These are phyloP conservation scores for Scleropages formosus DNA, from an alignment of 2,797 vertebrate genomes.

Conservation along the genomic window DNA sequence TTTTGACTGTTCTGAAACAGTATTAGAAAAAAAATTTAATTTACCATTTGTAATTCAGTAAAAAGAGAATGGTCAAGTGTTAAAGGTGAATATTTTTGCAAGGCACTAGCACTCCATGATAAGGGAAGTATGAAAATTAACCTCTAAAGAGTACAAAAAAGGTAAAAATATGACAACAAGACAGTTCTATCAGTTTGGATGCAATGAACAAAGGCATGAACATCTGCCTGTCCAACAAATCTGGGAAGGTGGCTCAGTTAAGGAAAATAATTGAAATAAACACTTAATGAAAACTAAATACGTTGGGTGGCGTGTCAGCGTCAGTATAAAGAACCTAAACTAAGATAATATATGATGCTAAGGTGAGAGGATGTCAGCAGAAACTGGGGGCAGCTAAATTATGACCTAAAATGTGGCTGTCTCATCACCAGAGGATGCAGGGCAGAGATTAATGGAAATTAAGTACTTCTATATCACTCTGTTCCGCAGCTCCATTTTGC, in stretches of 20 bases:
- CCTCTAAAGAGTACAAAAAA: conserved; percentile 1
- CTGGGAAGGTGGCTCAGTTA: conserved; percentile 11
- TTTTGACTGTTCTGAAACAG: too few species aligned
- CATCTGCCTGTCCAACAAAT: conserved; percentile 31
- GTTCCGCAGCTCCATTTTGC: not conserved
- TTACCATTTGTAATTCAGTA: too few species aligned
- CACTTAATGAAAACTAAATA: not conserved
- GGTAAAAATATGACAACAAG: conserved; percentile 22
- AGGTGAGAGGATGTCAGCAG: conserved; percentile 4
- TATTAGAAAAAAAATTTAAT: too few species aligned
- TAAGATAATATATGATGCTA: not conserved
- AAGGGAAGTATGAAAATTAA: conserved; percentile 14
- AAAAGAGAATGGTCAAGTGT: too few species aligned
- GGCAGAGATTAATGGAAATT: conserved; percentile 10
- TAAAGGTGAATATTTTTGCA: too few species aligned
- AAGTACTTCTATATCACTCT: conserved; percentile 4
- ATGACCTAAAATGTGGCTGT: not conserved
- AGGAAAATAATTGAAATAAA: too few species aligned
- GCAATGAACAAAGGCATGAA: conserved; percentile 10
- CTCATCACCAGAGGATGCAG: not conserved
- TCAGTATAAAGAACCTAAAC: not conserved
- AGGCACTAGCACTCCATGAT: too few species aligned
- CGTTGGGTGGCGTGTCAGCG: not conserved
- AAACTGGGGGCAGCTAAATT: conserved; percentile 1
- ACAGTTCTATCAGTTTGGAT: conserved; percentile 16